These are phyloP conservation scores for Macrocentrus cingulum DNA, from an alignment of 1,140 invertebrate genomes.

Conservation along the genomic window DNA sequence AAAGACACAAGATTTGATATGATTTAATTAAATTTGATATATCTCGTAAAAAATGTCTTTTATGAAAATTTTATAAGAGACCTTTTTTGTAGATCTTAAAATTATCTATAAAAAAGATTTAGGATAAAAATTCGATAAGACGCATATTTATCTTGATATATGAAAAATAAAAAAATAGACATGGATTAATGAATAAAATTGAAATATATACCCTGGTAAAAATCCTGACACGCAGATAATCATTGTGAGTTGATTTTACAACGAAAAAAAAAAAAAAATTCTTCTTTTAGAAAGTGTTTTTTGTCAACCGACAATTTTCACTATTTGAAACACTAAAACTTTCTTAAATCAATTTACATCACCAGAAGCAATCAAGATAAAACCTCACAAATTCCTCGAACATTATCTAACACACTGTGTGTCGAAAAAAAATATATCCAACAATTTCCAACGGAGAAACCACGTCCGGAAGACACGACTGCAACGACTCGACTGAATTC, in stretches of 20 bases:
- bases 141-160: too few species aligned
- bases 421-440: neutral
- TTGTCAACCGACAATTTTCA: neutral
- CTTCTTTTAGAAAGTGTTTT: neutral
- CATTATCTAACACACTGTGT: neutral
- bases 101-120: too few species aligned
- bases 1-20: too few species aligned
- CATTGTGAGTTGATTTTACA: conserved; percentile 51
- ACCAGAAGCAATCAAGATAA: neutral
- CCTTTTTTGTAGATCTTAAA: too few species aligned
- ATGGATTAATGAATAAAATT: neutral
- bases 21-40: too few species aligned
- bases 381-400: neutral
- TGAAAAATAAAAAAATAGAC: neutral
- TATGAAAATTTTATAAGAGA: too few species aligned
- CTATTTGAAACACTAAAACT: too few species aligned
- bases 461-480: conserved; percentile 34
- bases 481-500: conserved; percentile 41
- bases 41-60: too few species aligned
- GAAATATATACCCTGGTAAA: conserved; percentile 62
- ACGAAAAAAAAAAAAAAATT: neutral
- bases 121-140: too few species aligned
- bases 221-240: conserved; percentile 70
- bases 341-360: too few species aligned
- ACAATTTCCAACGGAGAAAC: conserved; percentile 6